Conservation (phyloP, 2,797 vertebrate species). For the Glossophaga mutica region DNA sequence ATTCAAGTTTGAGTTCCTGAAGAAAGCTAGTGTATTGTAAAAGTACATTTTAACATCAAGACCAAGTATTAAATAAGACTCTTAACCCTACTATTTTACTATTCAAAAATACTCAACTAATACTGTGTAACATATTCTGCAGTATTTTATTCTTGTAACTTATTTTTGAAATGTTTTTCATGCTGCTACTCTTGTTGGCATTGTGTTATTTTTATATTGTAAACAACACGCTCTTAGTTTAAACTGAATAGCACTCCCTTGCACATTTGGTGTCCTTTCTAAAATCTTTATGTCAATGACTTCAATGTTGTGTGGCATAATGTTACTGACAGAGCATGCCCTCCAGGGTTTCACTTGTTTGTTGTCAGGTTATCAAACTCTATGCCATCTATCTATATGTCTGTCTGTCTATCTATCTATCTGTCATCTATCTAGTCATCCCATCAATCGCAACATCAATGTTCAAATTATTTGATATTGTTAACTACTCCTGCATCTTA, state of each 20-base stretch:
- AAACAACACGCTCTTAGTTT: background rate
- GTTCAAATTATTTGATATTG: background rate
- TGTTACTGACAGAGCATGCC: background rate
- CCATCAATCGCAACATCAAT: background rate
- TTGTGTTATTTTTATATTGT: background rate
- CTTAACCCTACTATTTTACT: background rate
- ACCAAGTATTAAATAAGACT: background rate
- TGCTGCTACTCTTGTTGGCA: background rate
- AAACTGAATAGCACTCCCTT: background rate
- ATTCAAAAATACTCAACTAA: background rate
- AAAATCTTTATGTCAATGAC: background rate
- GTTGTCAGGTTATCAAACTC: background rate
- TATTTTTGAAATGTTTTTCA: background rate
- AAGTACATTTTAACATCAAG: background rate
- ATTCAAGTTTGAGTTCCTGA: background rate
- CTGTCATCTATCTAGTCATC: background rate
- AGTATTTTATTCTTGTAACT: background rate
- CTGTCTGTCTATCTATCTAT: background rate
- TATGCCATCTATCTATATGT: background rate
- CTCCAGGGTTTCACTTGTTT: background rate
- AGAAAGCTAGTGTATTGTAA: background rate
- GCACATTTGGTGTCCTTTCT: background rate
- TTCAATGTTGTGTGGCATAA: background rate
- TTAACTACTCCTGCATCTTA: background rate
- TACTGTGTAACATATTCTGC: background rate